Percentiles rank a stretch among this genome's conserved stretches.
phyloP scores from a whole-genome alignment of 2,888 invertebrate genomes.

The Zhengitettix transpicula region DNA sequence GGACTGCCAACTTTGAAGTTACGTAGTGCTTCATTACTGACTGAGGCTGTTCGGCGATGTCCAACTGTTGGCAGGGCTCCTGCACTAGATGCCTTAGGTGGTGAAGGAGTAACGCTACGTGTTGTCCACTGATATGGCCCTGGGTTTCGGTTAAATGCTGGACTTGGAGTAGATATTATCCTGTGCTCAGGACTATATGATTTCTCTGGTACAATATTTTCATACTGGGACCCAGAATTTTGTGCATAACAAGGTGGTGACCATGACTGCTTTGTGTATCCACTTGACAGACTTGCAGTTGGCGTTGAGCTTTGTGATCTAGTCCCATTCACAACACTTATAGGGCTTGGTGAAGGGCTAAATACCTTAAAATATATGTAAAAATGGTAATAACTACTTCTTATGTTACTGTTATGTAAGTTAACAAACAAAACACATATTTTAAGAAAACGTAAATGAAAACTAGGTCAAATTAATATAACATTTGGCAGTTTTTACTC shows the following conservation, averaged over 20 bases:
- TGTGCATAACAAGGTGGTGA: not conserved
- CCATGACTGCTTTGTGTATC: not conserved
- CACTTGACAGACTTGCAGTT: not conserved
- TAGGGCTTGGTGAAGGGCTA: no score
- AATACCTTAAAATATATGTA: no score
- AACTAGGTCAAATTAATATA: no score
- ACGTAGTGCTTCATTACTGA: not conserved
- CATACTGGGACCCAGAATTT: not conserved
- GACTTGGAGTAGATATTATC: slow-evolving; percentile 28
- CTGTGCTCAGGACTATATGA: not conserved
- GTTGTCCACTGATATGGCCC: slow-evolving; percentile 13
- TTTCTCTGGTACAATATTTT: not conserved
- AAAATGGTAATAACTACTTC: no score
- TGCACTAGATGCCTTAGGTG: slow-evolving; percentile 9
- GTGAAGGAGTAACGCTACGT: slow-evolving; percentile 24
- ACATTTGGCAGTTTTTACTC: no score
- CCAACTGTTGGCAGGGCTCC: not conserved
- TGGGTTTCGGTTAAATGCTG: slow-evolving; percentile 34
- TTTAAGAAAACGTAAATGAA: no score
- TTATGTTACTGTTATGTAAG: no score
- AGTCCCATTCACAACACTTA: no score
- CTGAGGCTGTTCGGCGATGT: slow-evolving; percentile 9
- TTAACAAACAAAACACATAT: no score
- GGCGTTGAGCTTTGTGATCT: not conserved
- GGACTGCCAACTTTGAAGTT: slow-evolving; percentile 20